Base-by-base conservation (phyloP, 2,888 invertebrate species). In the Epinotia nisella region DNA sequence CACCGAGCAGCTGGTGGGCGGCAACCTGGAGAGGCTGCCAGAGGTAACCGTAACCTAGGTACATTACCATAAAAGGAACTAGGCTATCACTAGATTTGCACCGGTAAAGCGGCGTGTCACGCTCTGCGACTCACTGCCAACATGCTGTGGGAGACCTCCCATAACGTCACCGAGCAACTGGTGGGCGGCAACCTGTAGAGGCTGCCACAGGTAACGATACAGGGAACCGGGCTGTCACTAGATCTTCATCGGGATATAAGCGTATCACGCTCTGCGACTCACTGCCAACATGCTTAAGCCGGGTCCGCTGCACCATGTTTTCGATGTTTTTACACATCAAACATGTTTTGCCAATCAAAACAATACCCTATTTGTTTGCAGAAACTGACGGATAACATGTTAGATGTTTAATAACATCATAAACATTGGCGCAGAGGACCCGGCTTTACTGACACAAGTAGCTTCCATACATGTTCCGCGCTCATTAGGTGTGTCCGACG, bases 11-110 rank as follows among this genome's bases (percentile, higher is more conserved):
- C 78, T 93, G 29, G 78, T 80, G 10, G 82, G 78, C 1, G 93
- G 92, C 0, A 87, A 89, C 59, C 72, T 88, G 76, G 85, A 89
- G 13, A 80, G 88, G 70, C 75, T 93, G 15, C 83, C 91, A 7
- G 93, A 93, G 87, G 93, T 91, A 69, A 74, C 76, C 13, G 39
- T 4, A n/a, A n/a, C n/a, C n/a, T n/a, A n/a, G n/a, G n/a, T n/a
- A n/a, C n/a, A n/a, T n/a, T n/a, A n/a, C n/a, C n/a, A n/a, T n/a
- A n/a, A n/a, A n/a, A n/a, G n/a, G n/a, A n/a, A n/a, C n/a, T n/a
- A n/a, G n/a, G n/a, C n/a, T n/a, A n/a, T n/a, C 96, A 98, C 81
- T 98, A 98, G 89, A 87, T 99, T 7, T 97, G 99, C 77, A 97
- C 98, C 0, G 94, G 95, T 73, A 94, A 99, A 74, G 97, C 98